Conservation (phyloP, 2,888 invertebrate species). For the Subacronicta megacephala region DNA sequence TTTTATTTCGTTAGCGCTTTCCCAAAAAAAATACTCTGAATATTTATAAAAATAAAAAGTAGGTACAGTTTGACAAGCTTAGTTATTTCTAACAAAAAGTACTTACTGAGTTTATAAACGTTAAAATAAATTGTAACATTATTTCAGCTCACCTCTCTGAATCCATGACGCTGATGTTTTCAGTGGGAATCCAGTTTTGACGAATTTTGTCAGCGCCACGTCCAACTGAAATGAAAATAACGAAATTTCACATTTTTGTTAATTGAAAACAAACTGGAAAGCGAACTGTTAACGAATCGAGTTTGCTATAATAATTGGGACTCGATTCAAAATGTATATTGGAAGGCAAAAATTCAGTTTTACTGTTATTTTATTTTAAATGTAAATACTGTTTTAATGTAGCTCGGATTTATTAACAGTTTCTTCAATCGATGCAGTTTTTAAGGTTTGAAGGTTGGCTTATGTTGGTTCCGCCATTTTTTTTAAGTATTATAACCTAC, state of each 20-base stretch:
- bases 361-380: background rate
- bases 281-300: conserved; percentile 10
- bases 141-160: conserved; percentile 77
- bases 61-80: too few species aligned
- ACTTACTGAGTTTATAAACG: background rate
- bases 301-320: conserved; percentile 14
- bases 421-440: too few species aligned
- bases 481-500: too few species aligned
- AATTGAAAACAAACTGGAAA: conserved; percentile 54
- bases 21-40: too few species aligned
- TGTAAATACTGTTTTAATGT: too few species aligned
- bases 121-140: too few species aligned
- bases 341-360: conserved; percentile 8
- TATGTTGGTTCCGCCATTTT: too few species aligned
- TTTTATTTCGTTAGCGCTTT: too few species aligned
- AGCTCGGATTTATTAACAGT: too few species aligned
- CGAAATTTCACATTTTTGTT: conserved; percentile 46
- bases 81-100: too few species aligned
- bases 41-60: too few species aligned
- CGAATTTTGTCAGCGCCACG: conserved; percentile 54
- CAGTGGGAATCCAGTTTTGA: conserved; percentile 74
- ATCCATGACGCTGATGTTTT: conserved; percentile 73
- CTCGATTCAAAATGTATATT: conserved; percentile 4
- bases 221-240: conserved; percentile 70
- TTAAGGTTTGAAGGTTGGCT: too few species aligned